A percentile compares a stretch with the other conserved stretches of the same genome.
These are phyloP conservation scores for Platichthys stellatus DNA, from an alignment of 2,113 vertebrate genomes.

Conservation along the genomic window DNA sequence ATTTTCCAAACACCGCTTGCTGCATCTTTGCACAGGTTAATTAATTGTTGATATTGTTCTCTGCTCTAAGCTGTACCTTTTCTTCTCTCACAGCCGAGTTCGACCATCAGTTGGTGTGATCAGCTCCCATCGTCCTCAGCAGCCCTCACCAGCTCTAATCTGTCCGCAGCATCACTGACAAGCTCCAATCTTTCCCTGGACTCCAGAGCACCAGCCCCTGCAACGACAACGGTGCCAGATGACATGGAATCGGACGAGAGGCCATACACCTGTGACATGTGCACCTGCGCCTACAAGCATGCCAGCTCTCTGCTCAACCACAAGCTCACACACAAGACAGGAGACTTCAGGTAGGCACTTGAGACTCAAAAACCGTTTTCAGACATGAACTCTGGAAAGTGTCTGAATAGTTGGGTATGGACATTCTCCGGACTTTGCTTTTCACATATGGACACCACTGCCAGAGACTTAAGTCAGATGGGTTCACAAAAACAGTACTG, in stretches of 20 bases:
- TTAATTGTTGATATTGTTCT: background rate
- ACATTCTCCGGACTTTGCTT: too few species aligned
- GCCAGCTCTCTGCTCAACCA: constrained; percentile 84
- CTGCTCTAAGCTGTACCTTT: background rate
- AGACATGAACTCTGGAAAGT: too few species aligned
- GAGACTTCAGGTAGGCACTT: constrained; percentile 76
- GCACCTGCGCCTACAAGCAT: constrained; percentile 83
- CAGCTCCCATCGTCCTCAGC: constrained; percentile 80
- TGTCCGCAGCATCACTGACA: constrained; percentile 74
- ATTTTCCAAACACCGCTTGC: too few species aligned
- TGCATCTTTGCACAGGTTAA: background rate
- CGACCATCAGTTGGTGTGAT: constrained; percentile 80
- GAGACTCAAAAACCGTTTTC: background rate
- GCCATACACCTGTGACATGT: constrained; percentile 83
- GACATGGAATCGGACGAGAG: constrained; percentile 79
- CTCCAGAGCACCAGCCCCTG: constrained; percentile 48
- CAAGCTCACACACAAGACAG: constrained; percentile 84
- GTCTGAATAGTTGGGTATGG: too few species aligned
- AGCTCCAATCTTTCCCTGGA: constrained; percentile 77
- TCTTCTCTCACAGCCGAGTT: constrained; percentile 64
- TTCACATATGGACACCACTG: too few species aligned
- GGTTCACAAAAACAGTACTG: too few species aligned
- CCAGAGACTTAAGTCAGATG: too few species aligned
- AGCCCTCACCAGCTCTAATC: constrained; percentile 71
- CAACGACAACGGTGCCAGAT: constrained; percentile 38